phyloP scores from a whole-genome alignment of 2,888 invertebrate species.

The Mythimna pallens region DNA sequence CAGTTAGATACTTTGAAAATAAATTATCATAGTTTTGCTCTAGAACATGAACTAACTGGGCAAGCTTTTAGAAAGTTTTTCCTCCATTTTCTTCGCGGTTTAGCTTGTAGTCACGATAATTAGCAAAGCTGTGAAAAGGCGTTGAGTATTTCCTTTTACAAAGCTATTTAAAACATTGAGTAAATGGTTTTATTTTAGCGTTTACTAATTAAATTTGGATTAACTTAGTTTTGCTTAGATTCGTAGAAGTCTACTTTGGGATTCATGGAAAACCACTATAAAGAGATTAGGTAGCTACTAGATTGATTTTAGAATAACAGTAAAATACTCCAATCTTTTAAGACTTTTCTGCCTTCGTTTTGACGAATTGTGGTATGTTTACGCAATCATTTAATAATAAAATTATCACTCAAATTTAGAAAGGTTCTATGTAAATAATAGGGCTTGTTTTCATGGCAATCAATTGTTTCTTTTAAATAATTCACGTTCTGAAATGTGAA shows the following conservation, averaged over 20 bases:
- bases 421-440: background rate
- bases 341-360: no score
- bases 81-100: constrained; percentile 13
- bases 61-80: constrained; percentile 32
- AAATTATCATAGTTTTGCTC: constrained; percentile 44
- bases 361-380: background rate
- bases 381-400: background rate
- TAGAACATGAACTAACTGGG: constrained; percentile 34
- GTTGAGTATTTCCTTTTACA: constrained; percentile 11
- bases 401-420: background rate
- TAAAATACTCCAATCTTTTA: background rate
- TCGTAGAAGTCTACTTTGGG: background rate
- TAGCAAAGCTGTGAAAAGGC: constrained; percentile 28
- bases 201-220: background rate
- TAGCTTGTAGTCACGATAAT: constrained; percentile 30
- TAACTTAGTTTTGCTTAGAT: background rate
- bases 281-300: background rate
- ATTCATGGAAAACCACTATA: constrained; percentile 10
- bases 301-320: background rate
- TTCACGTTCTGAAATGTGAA: background rate
- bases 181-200: constrained; percentile 9
- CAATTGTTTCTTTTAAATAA: background rate
- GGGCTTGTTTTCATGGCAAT: background rate
- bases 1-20: constrained; percentile 34
- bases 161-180: background rate